Conservation (phyloP, 2,888 invertebrate genomes). For the Creontiades dilutus region DNA sequence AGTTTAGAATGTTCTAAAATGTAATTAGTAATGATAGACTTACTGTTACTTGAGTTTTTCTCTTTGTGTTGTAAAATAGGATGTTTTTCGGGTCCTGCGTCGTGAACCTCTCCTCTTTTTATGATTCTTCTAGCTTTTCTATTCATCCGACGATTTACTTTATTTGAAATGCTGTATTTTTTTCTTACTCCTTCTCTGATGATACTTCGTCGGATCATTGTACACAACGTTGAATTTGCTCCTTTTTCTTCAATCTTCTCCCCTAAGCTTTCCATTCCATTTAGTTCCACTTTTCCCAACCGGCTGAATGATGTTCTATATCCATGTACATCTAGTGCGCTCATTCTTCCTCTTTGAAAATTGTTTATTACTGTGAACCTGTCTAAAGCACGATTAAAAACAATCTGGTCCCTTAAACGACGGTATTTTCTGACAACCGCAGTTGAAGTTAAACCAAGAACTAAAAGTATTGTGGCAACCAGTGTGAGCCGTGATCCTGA, state of each 20-base stretch:
- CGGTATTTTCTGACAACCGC: neutral
- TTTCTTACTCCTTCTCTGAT: neutral
- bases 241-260: neutral
- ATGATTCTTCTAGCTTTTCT: neutral
- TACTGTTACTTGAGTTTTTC: neutral
- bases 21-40: neutral
- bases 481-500: neutral
- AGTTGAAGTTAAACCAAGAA: neutral
- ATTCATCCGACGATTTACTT: neutral
- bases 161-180: neutral
- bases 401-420: neutral
- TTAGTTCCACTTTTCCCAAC: neutral
- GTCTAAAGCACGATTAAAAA: neutral
- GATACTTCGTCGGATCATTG: neutral
- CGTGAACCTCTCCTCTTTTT: slow-evolving; percentile 8
- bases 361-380: neutral
- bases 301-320: neutral
- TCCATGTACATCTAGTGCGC: too few species aligned
- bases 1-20: too few species aligned
- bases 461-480: neutral
- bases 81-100: neutral
- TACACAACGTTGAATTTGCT: neutral
- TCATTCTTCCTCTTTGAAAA: neutral
- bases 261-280: neutral
- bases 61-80: neutral